A percentile compares a stretch with the other conserved stretches of the same genome.
These are phyloP conservation scores for Rosalia funebris DNA, from an alignment of 2,888 invertebrate genomes.

Conservation along the genomic window DNA sequence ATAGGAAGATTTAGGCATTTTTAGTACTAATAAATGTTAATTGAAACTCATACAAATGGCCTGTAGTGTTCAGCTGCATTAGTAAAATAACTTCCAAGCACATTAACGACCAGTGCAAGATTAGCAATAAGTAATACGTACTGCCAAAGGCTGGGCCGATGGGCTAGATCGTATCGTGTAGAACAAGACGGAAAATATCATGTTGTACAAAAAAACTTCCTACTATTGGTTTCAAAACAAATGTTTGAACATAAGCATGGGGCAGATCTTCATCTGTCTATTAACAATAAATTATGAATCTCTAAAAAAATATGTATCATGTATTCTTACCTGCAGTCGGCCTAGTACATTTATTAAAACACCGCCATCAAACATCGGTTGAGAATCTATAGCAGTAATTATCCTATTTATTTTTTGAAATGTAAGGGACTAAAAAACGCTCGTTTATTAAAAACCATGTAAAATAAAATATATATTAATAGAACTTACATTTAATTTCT, in stretches of 20 bases:
- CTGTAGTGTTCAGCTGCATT: no score
- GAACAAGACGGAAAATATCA: slow-evolving; percentile 92
- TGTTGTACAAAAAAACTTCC: slow-evolving; percentile 93
- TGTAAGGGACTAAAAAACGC: slow-evolving; percentile 79
- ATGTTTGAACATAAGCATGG: slow-evolving; percentile 93
- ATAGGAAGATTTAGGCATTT: no score
- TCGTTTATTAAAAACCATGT: slow-evolving; percentile 13
- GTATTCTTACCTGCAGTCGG: slow-evolving; percentile 86
- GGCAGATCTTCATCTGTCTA: slow-evolving; percentile 96
- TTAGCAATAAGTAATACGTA: slow-evolving; percentile 45
- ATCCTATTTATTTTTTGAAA: slow-evolving; percentile 94
- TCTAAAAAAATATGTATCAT: neutral
- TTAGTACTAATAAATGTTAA: no score
- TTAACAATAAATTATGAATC: slow-evolving; percentile 22
- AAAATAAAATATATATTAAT: neutral
- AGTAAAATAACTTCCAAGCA: no score
- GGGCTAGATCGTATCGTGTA: slow-evolving; percentile 80
- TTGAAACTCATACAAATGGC: no score
- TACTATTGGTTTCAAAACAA: slow-evolving; percentile 89
- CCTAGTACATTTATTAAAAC: slow-evolving; percentile 96
- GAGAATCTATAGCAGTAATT: slow-evolving; percentile 94
- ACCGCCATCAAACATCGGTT: slow-evolving; percentile 98
- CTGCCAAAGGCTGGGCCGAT: slow-evolving; percentile 44
- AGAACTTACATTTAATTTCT: slow-evolving; percentile 87
- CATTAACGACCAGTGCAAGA: slow-evolving; percentile 26